phyloP scores from a whole-genome alignment of 2,113 vertebrate genomes.

The Egretta garzetta region DNA sequence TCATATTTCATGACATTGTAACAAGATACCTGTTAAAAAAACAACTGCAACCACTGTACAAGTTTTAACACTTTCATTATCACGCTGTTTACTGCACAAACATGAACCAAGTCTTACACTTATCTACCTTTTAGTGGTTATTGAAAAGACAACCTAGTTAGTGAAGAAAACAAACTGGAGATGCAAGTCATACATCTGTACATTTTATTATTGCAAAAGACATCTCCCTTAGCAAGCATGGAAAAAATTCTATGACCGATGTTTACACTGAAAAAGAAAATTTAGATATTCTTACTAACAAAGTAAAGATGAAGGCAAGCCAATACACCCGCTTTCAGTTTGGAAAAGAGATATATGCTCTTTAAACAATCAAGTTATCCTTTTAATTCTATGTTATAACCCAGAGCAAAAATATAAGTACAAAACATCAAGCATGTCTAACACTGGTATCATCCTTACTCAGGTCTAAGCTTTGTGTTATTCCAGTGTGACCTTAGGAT shows the following conservation, averaged over 20 bases:
- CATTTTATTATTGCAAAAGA: background rate
- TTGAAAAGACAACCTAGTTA: background rate
- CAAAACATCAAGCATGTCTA: background rate
- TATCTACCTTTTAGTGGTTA: background rate
- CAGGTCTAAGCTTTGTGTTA: background rate
- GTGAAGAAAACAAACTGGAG: background rate
- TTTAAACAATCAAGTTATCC: background rate
- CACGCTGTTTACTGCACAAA: background rate
- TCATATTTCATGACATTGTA: background rate
- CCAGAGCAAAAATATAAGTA: background rate
- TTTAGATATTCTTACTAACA: background rate
- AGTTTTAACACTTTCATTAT: background rate
- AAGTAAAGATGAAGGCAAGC: background rate
- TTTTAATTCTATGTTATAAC: background rate
- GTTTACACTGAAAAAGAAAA: background rate
- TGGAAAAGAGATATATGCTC: background rate
- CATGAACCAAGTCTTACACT: background rate
- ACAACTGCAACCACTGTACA: background rate
- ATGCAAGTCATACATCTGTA: background rate
- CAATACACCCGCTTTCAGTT: background rate
- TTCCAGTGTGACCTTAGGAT: background rate
- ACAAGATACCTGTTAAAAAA: background rate
- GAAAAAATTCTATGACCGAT: background rate
- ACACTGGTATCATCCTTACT: background rate
- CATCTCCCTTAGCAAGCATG: background rate